Evolutionary conservation across 2,113 vertebrate genomes (phyloP).

Genomic region (Cyprinus carpio): DNA sequence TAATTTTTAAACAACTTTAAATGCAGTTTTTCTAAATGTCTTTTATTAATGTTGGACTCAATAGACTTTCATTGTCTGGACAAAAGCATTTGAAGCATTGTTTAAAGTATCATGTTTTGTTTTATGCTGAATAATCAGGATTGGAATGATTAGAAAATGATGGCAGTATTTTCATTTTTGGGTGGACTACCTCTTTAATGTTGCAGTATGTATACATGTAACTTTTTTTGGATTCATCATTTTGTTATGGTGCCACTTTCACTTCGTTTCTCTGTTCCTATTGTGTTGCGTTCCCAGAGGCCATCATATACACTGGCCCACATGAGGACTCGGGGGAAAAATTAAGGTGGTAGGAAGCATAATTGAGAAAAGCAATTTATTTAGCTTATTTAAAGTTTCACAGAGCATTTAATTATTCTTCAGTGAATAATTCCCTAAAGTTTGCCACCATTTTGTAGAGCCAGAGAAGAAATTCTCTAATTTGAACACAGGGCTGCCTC

Average conservation of each 20-base stretch:
- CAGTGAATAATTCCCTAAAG: constrained; percentile 69
- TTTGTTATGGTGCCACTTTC: neutral
- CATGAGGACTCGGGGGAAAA: constrained; percentile 49
- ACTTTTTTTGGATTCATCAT: no score
- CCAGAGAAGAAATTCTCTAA: constrained; percentile 64
- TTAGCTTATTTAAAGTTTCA: constrained; percentile 76
- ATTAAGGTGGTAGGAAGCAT: constrained; percentile 48
- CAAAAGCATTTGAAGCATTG: neutral
- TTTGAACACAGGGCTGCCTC: constrained; percentile 60
- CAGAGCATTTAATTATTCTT: constrained; percentile 72
- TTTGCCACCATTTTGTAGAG: constrained; percentile 65
- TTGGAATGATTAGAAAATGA: neutral
- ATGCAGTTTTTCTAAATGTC: neutral
- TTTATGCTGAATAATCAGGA: neutral
- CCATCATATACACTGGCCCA: constrained; percentile 6
- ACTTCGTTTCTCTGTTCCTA: neutral
- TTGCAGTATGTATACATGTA: neutral
- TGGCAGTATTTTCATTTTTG: neutral
- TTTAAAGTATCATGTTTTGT: neutral
- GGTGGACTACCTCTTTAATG: neutral
- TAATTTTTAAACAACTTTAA: neutral
- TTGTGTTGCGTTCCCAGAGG: neutral
- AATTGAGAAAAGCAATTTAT: constrained; percentile 77
- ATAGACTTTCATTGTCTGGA: no score
- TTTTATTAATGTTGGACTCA: neutral